These are phyloP conservation scores for Platalea minor DNA, from an alignment of 2,797 vertebrate genomes.

Conservation along the genomic window DNA sequence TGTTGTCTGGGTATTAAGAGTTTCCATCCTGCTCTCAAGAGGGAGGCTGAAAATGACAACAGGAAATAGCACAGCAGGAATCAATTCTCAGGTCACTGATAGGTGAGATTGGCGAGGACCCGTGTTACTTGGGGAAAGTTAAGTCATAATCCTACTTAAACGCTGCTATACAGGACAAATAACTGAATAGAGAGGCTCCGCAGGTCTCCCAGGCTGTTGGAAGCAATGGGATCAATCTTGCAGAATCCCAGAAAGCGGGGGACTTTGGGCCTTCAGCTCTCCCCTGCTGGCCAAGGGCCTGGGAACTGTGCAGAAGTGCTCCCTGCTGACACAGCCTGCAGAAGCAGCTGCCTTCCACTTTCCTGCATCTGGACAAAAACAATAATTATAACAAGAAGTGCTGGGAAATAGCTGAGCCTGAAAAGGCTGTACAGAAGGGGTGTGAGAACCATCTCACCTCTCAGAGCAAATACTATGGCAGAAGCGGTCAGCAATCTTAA, in stretches of 20 bases:
- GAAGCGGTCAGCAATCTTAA: neutral
- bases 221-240: neutral
- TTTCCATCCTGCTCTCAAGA: neutral
- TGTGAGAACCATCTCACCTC: neutral
- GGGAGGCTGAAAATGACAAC: neutral
- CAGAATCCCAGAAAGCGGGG: neutral
- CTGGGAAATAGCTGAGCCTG: conserved; percentile 11
- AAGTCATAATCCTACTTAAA: neutral
- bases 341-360: conserved; percentile 36
- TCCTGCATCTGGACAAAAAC: conserved; percentile 9
- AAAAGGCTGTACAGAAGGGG: neutral
- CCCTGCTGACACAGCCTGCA: conserved; percentile 39
- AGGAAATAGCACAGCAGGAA: neutral
- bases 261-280: neutral
- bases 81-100: neutral
- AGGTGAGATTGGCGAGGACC: neutral
- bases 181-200: neutral
- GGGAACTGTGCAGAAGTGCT: conserved; percentile 49
- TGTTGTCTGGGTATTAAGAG: neutral
- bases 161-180: neutral
- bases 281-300: conserved; percentile 30
- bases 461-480: neutral
- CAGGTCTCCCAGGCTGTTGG: neutral
- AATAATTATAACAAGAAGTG: neutral
- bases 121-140: neutral